Evolutionary conservation across 2,797 vertebrate genomes (phyloP), one percentile per base, ranked within the genome.

Genomic region (Borostomias antarcticus): DNA sequence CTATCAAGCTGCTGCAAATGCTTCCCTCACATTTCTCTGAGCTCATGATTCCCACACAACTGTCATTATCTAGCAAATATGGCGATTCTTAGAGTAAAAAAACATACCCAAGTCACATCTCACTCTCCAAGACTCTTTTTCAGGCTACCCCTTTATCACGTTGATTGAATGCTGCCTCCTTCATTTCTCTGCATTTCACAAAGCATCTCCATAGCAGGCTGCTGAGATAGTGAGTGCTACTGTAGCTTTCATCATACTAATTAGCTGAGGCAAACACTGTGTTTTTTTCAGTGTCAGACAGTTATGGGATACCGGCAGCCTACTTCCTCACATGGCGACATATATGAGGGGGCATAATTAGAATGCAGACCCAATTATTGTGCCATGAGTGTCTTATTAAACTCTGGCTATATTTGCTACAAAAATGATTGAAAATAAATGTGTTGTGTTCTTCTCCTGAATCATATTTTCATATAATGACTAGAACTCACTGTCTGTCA

Each of bases 131-230:
- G 40, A 45, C 15, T 74, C 53, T 66, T 64, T 51, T 25, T n/a
- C 9, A 33, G 69, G 68, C 71, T 68, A 48, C 28, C 30, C 48
- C 69, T 74, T 78, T 74, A 67, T 78, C 64, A 76, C 33, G 63
- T 37, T 28, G 28, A 64, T 63, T 66, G 57, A 76, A 70, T 59
- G 17, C 37, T 74, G 64, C 25, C 53, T 51, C 50, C 40, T 43
- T 40, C 40, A 17, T 48, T 70, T 51, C 59, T 40, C 23, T 28
- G 52, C n/a, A 63, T 75, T 68, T 60, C 54, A 68, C n/a, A 65
- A 53, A 65, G 52, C 56, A 58, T 70, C 69, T 70, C 68, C 59
- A 57, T 70, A 53, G 66, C 62, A 56, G 64, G 61, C 63, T 47
- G 66, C 62, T 54, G 10, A 17, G 40, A 17, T 45, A 52, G 72